Evolutionary conservation across 2,888 invertebrate genomes (phyloP), one percentile per base, ranked within the genome.

Genomic region (Cancer borealis): DNA sequence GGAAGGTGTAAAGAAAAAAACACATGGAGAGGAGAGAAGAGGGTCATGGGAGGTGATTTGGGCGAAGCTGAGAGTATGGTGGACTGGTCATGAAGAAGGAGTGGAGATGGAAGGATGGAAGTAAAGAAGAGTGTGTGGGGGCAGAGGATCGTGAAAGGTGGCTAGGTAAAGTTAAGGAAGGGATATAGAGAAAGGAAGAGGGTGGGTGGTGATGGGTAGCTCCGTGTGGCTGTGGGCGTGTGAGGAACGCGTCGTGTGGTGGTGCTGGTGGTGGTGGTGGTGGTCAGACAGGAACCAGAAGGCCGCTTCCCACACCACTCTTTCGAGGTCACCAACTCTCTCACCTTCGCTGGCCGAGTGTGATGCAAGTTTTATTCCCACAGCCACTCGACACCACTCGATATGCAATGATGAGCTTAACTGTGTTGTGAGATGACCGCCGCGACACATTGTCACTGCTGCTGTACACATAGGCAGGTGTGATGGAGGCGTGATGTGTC

Each of bases 231-330:
- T 66, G 66, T 66, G 66, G 66, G 21, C n/a, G 66, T 66, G 66
- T n/a, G 66, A n/a, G 66, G n/a, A n/a, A 21, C 21, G 66, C 66
- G 66, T n/a, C 2, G 66, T 66, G 54, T n/a, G n/a, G 66, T 66
- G 39, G 54, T n/a, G n/a, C n/a, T 66, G 39, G 54, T 54, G 54
- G 54, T 54, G 54, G 54, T 54, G 66, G 66, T 21, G 66, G 66
- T 21, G 66, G 66, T 66, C 66, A 21, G 66, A n/a, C 66, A 66
- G 66, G 66, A 66, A 66, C 66, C 66, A 66, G 66, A 66, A 66
- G 66, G 66, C 66, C 66, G n/a, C n/a, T 66, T 66, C 66, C 66
- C 66, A 66, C 66, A 66, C 66, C 66, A 66, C 66, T 66, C n/a
- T 21, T 66, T n/a, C 66, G n/a, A n/a, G 66, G 66, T 66, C 66